Conservation (phyloP, 2,113 vertebrate genomes). For the Anhinga anhinga region DNA sequence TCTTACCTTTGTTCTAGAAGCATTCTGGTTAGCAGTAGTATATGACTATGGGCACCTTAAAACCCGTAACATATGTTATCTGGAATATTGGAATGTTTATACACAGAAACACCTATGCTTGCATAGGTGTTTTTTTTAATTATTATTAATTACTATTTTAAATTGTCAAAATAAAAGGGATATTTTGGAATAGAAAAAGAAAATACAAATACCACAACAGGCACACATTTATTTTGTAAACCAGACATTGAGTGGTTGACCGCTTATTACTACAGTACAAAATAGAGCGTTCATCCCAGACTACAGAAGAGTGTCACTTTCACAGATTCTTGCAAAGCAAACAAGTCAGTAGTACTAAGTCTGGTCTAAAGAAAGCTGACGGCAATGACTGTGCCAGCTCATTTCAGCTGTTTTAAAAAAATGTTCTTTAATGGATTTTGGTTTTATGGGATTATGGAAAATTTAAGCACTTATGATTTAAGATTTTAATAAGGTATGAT, state of each 20-base stretch:
- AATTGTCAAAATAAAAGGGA: background rate
- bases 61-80: background rate
- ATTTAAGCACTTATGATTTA: background rate
- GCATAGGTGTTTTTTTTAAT: background rate
- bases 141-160: background rate
- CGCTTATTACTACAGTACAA: background rate
- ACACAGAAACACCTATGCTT: background rate
- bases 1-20: background rate
- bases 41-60: background rate
- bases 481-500: background rate
- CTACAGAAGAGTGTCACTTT: background rate
- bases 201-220: background rate
- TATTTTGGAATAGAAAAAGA: background rate
- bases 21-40: background rate
- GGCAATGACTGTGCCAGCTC: background rate
- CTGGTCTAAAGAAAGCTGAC: background rate
- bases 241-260: background rate
- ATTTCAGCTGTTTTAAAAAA: background rate
- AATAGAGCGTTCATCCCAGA: background rate
- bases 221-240: background rate
- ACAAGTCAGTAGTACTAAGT: background rate
- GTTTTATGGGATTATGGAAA: background rate
- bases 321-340: background rate
- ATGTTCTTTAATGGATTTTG: background rate
- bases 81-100: background rate